These are phyloP conservation scores for Leptinotarsa tumamoca DNA, from an alignment of 2,888 invertebrate genomes.

Conservation along the genomic window DNA sequence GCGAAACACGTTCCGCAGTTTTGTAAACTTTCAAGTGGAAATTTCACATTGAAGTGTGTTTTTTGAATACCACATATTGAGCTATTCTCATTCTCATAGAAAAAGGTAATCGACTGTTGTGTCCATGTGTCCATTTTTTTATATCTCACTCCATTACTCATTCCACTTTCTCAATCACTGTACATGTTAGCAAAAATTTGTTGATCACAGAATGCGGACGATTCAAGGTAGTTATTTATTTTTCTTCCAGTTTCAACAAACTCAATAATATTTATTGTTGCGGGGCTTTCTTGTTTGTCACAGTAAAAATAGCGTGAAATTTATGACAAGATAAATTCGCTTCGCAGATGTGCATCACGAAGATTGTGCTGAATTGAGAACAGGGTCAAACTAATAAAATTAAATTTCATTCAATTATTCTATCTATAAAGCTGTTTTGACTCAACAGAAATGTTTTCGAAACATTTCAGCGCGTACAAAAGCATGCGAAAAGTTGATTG, in stretches of 20 bases:
- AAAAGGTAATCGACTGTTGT: no score
- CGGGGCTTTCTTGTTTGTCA: not conserved
- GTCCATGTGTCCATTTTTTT: no score
- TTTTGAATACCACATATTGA: no score
- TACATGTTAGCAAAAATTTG: no score
- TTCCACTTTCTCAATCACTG: no score
- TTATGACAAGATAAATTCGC: slow-evolving; percentile 28
- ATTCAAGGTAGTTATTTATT: not conserved
- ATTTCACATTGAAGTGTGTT: no score
- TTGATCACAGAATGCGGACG: no score
- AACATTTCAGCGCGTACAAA: not conserved
- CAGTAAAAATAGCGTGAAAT: slow-evolving; percentile 14
- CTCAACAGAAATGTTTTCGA: slow-evolving; percentile 15
- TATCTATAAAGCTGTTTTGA: slow-evolving; percentile 23
- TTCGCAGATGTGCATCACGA: slow-evolving; percentile 31
- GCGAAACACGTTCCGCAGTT: no score
- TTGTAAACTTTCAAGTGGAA: no score
- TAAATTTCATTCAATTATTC: slow-evolving; percentile 39
- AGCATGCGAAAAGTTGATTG: slow-evolving; percentile 1
- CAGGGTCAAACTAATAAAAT: slow-evolving; percentile 42
- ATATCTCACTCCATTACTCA: no score
- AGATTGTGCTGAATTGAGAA: slow-evolving; percentile 36
- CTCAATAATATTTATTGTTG: not conserved
- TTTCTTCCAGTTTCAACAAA: not conserved
- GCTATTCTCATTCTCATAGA: no score